Evolutionary conservation across 2,888 invertebrate genomes (phyloP).

Genomic region (Andrena bucephala): DNA sequence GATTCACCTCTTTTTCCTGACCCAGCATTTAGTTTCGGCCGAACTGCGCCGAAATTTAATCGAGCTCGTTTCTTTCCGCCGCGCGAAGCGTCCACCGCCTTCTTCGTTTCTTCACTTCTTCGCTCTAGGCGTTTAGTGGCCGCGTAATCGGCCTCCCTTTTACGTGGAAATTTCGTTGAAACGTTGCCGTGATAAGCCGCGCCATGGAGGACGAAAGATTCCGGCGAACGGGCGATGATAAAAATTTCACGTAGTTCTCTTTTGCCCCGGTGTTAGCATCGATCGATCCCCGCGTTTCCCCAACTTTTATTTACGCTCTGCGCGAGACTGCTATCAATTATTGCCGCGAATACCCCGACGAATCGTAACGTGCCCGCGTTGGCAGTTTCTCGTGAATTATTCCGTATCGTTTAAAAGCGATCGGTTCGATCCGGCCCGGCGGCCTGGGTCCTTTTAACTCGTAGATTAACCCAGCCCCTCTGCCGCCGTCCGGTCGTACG

Average conservation of each 20-base stretch:
- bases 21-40: conserved; percentile 28
- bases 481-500: too few relatives aligned
- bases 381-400: conserved; percentile 50
- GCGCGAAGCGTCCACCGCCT: conserved; percentile 15
- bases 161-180: conserved; percentile 33
- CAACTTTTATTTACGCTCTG: conserved; percentile 51
- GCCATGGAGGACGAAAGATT: conserved; percentile 4
- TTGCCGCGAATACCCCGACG: conserved; percentile 51
- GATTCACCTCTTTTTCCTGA: conserved; percentile 24
- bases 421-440: background rate
- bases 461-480: too few relatives aligned
- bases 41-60: conserved; percentile 32
- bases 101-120: too few relatives aligned
- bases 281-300: conserved; percentile 33
- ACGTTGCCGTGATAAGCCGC: background rate
- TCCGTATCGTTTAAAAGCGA: conserved; percentile 45
- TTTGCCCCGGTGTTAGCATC: background rate
- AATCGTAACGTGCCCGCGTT: conserved; percentile 46
- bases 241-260: conserved; percentile 36
- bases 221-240: conserved; percentile 47
- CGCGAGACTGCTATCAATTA: conserved; percentile 44
- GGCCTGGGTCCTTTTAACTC: conserved; percentile 6
- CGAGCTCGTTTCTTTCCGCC: conserved; percentile 30
- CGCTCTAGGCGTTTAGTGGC: too few relatives aligned
- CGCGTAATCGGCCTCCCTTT: too few relatives aligned